Conservation (phyloP, 2,797 vertebrate genomes). For the Notoglanidium macrostoma region DNA sequence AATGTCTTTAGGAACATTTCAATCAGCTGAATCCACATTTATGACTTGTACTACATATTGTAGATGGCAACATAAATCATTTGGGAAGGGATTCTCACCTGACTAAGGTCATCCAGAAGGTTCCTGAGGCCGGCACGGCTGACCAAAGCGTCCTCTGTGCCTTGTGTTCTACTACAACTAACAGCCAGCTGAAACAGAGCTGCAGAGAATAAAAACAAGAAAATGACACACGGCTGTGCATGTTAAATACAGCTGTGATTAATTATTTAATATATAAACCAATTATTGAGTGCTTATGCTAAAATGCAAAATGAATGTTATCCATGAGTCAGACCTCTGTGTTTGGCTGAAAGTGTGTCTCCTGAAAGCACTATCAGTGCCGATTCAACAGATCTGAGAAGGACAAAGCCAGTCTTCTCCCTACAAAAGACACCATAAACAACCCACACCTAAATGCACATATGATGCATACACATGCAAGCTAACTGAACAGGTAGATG, state of each 20-base stretch:
- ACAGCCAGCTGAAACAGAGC: constrained; percentile 78
- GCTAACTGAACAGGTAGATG: background rate
- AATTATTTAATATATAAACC: background rate
- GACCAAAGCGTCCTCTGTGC: constrained; percentile 59
- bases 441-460: background rate
- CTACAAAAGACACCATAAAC: constrained; percentile 60
- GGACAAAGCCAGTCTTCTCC: constrained; percentile 64
- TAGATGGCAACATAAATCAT: background rate
- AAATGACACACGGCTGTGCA: background rate
- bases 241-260: background rate
- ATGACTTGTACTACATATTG: background rate
- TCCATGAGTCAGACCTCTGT: constrained; percentile 70
- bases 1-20: background rate
- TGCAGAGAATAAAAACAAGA: constrained; percentile 53
- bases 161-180: constrained; percentile 49
- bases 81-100: constrained; percentile 67
- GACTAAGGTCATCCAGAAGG: constrained; percentile 80
- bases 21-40: background rate
- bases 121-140: constrained; percentile 72
- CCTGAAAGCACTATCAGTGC: constrained; percentile 79
- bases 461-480: background rate
- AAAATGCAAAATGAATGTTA: background rate
- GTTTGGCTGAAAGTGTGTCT: constrained; percentile 77
- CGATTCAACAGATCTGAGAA: constrained; percentile 67
- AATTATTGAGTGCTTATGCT: background rate